phyloP scores from a whole-genome alignment of 2,888 invertebrate species.

The Nesidiocoris tenuis region DNA sequence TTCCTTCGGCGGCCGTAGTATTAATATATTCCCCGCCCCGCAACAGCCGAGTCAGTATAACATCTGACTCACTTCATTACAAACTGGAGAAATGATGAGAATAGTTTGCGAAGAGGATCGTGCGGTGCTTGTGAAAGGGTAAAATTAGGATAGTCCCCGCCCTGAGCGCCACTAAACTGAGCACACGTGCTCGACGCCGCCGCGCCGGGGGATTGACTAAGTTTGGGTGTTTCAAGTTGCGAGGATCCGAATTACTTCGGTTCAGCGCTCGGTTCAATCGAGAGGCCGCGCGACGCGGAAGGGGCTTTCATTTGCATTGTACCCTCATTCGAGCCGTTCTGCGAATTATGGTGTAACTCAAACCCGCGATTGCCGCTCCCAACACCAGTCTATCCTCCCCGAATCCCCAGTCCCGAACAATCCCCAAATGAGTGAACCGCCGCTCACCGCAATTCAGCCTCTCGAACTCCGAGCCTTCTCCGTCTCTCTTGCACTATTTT shows the following conservation, averaged over 20 bases:
- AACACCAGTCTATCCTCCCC: neutral
- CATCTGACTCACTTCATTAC: slow-evolving; percentile 36
- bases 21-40: neutral
- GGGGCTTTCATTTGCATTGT: slow-evolving; percentile 26
- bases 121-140: neutral
- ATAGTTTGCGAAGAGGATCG: slow-evolving; percentile 19
- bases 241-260: slow-evolving; percentile 33
- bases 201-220: slow-evolving; percentile 25
- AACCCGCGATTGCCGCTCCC: neutral
- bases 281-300: neutral
- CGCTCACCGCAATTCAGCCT: too few relatives aligned
- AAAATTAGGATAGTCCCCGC: neutral
- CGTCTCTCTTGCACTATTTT: too few relatives aligned
- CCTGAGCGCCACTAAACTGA: slow-evolving; percentile 15
- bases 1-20: neutral
- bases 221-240: slow-evolving; percentile 34
- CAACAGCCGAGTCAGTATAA: neutral
- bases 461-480: neutral
- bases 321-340: slow-evolving; percentile 21
- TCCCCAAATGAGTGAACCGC: neutral
- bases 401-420: neutral
- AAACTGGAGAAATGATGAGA: slow-evolving; percentile 32
- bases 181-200: slow-evolving; percentile 24
- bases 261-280: slow-evolving; percentile 22
- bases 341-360: slow-evolving; percentile 18